These are phyloP conservation scores for Pteropus alecto DNA, from an alignment of 2,113 vertebrate species.

Conservation along the genomic window DNA sequence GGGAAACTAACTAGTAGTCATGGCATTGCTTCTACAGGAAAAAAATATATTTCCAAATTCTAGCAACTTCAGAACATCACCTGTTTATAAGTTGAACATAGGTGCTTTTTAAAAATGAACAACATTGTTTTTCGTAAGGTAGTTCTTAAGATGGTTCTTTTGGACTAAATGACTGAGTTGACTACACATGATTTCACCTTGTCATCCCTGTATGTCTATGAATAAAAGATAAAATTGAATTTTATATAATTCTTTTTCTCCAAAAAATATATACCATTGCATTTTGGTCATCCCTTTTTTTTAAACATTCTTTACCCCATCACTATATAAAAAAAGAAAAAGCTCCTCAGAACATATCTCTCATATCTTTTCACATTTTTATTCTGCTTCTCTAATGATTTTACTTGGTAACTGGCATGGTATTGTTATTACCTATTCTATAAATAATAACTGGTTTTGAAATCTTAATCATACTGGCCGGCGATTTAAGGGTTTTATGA, in stretches of 20 bases:
- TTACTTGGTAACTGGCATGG: constrained; percentile 26
- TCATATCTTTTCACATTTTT: background rate
- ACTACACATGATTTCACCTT: background rate
- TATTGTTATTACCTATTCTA: constrained; percentile 7
- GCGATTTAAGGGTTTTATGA: constrained; percentile 40
- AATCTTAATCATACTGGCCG: constrained; percentile 23
- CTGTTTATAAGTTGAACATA: background rate
- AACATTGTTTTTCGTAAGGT: background rate
- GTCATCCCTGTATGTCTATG: background rate
- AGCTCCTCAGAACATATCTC: background rate
- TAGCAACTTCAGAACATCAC: background rate
- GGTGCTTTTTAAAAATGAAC: background rate
- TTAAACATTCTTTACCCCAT: background rate
- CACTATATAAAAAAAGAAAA: background rate
- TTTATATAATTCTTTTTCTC: background rate
- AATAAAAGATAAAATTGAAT: background rate
- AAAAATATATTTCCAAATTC: constrained; percentile 26
- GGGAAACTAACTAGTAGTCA: background rate
- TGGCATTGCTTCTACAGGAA: background rate
- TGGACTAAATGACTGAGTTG: background rate
- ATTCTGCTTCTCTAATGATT: background rate
- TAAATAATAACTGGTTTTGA: constrained; percentile 46
- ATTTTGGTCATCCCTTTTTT: background rate
- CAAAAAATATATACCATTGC: background rate
- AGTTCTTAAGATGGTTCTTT: constrained; percentile 6